Base-by-base conservation (phyloP, 2,797 vertebrate genomes). In the Gymnothorax reevesii region DNA sequence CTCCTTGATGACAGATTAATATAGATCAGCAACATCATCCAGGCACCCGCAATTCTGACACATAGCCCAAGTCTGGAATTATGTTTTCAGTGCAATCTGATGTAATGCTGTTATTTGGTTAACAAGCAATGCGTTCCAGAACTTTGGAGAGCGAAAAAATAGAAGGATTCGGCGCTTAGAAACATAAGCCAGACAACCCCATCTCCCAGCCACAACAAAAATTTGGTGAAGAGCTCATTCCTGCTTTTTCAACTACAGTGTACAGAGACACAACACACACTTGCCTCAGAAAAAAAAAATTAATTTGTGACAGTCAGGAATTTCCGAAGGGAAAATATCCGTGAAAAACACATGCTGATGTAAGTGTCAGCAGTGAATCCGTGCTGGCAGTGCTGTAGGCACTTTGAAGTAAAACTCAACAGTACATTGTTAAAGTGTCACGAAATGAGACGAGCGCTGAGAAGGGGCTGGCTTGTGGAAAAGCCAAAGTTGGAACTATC, bases 41-140 rank as follows among this genome's bases (percentile, higher is more conserved):
- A 33, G 42, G 73, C 33, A 33, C 33, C 52, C 17, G 10, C 42
- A 77, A 25, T 52, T 77, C 13, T 52, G 42, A 20, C 12, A 52
- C 4, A 77, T 3, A 25, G 42, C 73, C 20, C 20, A 49, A 15
- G 12, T 49, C 73, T 49, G 15, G 42, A 13, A 17, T 52, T 77
- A 13, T 77, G 84, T 88, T 91, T 91, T 86, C 86, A 87, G 90
- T 88, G 89, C 90, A 91, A 75, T 9, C 86, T 86, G 91, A 94
- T 90, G 93, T 89, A 93, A 94, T 27, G 15, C 15, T n/a, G 83
- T 62, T 83, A 66, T 66, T 79, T 87, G 77, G 84, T 92, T 90
- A 84, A 91, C 82, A 92, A 92, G 92, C 87, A 55, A 92, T 89
- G 73, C 88, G 87, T 92, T 92, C 91, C 90, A 93, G 93, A 94